A percentile compares a stretch with the other conserved stretches of the same genome.
Conservation (phyloP, 2,113 vertebrate genomes). For the Andinoacara biseriatus region DNA sequence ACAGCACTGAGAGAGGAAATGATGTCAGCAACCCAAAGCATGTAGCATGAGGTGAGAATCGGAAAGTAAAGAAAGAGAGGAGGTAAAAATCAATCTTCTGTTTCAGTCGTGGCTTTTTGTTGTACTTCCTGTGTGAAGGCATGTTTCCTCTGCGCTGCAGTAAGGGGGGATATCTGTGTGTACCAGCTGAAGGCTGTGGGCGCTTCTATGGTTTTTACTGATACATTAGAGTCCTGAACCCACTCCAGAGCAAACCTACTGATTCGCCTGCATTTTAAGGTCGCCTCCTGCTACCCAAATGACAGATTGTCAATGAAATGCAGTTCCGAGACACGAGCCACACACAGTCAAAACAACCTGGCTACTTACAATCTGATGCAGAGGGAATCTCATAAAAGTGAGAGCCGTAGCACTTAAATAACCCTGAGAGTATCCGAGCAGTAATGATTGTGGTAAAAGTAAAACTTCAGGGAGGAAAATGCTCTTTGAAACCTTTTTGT, state of each 20-base stretch:
- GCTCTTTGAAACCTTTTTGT: no score
- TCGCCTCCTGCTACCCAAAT: neutral
- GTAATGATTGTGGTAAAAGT: neutral
- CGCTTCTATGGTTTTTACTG: neutral
- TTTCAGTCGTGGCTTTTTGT: neutral
- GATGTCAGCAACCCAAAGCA: neutral
- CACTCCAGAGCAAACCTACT: no score
- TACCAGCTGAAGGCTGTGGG: neutral
- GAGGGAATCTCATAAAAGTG: neutral
- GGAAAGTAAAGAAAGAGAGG: neutral
- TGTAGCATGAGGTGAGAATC: neutral
- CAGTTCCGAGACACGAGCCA: neutral
- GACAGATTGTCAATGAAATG: neutral
- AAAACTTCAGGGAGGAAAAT: no score
- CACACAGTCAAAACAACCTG: neutral
- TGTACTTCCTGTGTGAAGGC: neutral
- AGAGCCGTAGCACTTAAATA: neutral
- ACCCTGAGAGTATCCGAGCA: neutral
- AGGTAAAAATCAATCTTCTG: neutral
- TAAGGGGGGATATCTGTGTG: neutral
- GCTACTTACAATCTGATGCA: neutral
- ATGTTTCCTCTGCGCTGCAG: neutral
- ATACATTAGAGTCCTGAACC: neutral
- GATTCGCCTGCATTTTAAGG: neutral
- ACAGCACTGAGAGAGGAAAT: neutral